These are phyloP conservation scores for Nasonia giraulti DNA, from an alignment of 1,140 invertebrate species.

Conservation along the genomic window DNA sequence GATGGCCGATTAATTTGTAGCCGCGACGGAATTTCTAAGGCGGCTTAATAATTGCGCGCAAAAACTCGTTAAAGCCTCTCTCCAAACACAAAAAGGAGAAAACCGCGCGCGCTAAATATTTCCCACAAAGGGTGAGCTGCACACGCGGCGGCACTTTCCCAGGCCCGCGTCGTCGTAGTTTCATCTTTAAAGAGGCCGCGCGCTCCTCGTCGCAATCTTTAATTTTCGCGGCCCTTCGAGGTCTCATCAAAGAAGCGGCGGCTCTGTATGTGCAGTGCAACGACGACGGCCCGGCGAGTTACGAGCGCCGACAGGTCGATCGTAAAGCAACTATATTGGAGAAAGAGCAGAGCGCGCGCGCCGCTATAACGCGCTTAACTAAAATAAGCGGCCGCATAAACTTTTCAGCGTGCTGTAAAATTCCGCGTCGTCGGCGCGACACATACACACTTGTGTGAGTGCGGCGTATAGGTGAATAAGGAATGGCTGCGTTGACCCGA, in stretches of 20 bases:
- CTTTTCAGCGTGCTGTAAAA: slow-evolving; percentile 61
- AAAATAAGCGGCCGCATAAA: slow-evolving; percentile 68
- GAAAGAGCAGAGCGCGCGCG: slow-evolving; percentile 46
- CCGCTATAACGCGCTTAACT: slow-evolving; percentile 57
- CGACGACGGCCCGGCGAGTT: slow-evolving; percentile 11
- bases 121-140: not conserved
- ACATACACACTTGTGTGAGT: not conserved
- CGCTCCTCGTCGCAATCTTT: slow-evolving; percentile 30
- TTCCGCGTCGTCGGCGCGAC: slow-evolving; percentile 18
- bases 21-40: not conserved
- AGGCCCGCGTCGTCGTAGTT: not conserved
- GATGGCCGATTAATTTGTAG: not conserved
- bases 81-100: not conserved
- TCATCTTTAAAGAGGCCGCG: slow-evolving; percentile 4
- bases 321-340: slow-evolving; percentile 61
- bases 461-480: not conserved
- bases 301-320: slow-evolving; percentile 57
- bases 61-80: not conserved
- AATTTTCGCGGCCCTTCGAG: slow-evolving; percentile 2
- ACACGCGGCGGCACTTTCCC: not conserved
- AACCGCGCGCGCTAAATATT: not conserved
- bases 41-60: not conserved
- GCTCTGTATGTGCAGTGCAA: not conserved
- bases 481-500: not conserved
- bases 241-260: slow-evolving; percentile 8